Percentiles rank a stretch among this genome's conserved stretches.
Evolutionary conservation across 2,797 vertebrate species (phyloP).

Genomic region (Notamacropus eugenii): DNA sequence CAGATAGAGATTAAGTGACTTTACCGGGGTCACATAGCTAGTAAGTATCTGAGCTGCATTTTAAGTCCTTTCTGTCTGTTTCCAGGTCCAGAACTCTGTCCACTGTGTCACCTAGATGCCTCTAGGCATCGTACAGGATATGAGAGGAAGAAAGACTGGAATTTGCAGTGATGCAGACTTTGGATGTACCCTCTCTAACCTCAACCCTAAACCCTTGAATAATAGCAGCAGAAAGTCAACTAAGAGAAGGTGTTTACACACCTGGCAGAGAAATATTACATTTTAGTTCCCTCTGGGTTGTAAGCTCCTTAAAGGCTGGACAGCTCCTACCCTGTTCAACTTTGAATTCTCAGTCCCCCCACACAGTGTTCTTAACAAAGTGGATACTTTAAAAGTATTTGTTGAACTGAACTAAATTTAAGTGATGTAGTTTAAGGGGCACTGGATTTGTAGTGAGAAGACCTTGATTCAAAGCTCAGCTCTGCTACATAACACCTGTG

Average conservation of each 20-base stretch:
- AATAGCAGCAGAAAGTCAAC: background rate
- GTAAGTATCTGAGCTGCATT: background rate
- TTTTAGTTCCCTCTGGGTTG: background rate
- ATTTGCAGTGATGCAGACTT: background rate
- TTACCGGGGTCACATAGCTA: background rate
- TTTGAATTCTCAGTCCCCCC: background rate
- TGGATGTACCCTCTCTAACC: background rate
- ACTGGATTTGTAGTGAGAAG: background rate
- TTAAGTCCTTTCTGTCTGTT: background rate
- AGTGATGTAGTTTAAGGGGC: background rate
- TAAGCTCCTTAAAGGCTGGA: background rate
- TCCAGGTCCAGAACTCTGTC: background rate
- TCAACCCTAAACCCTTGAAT: background rate
- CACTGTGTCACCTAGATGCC: background rate
- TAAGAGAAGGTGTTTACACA: background rate
- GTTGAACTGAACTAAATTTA: background rate
- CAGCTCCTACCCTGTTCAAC: background rate
- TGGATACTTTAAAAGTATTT: background rate
- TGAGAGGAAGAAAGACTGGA: background rate
- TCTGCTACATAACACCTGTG: background rate
- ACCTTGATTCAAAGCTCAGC: background rate
- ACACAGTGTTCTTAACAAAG: background rate
- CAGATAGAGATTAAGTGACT: background rate
- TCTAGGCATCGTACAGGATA: background rate
- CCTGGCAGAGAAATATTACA: background rate